These are phyloP conservation scores for Theristicus caerulescens DNA, from an alignment of 2,113 vertebrate genomes.

Conservation along the genomic window DNA sequence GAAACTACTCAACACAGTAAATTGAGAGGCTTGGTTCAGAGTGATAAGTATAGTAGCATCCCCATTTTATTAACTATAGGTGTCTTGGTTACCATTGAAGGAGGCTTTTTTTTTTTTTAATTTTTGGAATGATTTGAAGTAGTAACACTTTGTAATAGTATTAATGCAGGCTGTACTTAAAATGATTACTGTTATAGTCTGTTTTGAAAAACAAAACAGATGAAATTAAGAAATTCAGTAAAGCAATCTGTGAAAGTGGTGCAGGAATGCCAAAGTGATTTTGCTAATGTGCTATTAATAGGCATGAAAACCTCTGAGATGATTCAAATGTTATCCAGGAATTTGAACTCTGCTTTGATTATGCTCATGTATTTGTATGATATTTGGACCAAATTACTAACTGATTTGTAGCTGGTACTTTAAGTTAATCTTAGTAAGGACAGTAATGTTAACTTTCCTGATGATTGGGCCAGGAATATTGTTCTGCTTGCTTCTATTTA, in stretches of 20 bases:
- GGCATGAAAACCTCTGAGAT: not conserved
- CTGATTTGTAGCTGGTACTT: not conserved
- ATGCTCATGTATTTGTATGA: not conserved
- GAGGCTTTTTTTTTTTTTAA: not conserved
- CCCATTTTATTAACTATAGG: not conserved
- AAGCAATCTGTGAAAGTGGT: not conserved
- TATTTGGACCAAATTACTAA: not conserved
- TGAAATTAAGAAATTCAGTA: not conserved
- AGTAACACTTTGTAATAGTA: not conserved
- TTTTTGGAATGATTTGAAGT: not conserved
- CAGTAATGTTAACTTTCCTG: not conserved
- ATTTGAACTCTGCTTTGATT: not conserved
- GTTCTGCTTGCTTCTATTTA: not conserved
- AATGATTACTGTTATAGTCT: not conserved
- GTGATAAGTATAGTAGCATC: not conserved
- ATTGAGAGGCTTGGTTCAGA: not conserved
- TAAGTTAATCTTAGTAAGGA: too few species aligned
- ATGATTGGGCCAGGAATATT: not conserved
- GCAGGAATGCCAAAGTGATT: not conserved
- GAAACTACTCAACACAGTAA: not conserved
- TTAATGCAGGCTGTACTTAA: not conserved
- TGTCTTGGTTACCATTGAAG: not conserved
- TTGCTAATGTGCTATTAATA: not conserved
- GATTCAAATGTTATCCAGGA: not conserved
- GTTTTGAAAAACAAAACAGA: not conserved